Evolutionary conservation across 2,888 invertebrate species (phyloP).

Genomic region (Willowsia nigromaculata): DNA sequence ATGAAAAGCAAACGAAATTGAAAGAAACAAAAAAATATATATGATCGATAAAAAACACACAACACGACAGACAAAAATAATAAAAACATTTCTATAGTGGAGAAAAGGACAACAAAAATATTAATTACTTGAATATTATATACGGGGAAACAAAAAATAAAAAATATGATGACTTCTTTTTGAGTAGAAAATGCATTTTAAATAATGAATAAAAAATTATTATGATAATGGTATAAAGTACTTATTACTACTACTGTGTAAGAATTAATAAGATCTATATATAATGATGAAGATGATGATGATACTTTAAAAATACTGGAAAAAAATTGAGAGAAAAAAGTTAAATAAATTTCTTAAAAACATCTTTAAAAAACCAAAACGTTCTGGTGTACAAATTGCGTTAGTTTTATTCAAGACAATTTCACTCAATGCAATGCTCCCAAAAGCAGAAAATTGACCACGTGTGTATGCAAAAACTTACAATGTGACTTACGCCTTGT

Average conservation of each 20-base stretch:
- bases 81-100: slow-evolving; percentile 20
- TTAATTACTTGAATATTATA: slow-evolving; percentile 6
- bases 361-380: slow-evolving; percentile 56
- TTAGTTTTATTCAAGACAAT: no score
- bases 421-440: no score
- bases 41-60: slow-evolving; percentile 9
- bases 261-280: slow-evolving; percentile 30
- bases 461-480: no score
- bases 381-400: no score
- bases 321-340: slow-evolving; percentile 68
- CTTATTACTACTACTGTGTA: slow-evolving; percentile 3
- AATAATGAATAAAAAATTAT: slow-evolving; percentile 27
- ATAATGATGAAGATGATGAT: slow-evolving; percentile 28
- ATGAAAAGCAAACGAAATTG: background rate
- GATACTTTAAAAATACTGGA: slow-evolving; percentile 62
- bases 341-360: slow-evolving; percentile 71
- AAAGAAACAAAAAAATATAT: background rate
- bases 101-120: slow-evolving; percentile 49
- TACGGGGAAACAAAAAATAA: slow-evolving; percentile 62
- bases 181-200: slow-evolving; percentile 68
- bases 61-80: background rate
- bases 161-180: slow-evolving; percentile 66
- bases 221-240: background rate
- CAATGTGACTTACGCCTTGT: no score
- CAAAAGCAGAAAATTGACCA: no score